phyloP scores from a whole-genome alignment of 2,888 invertebrate genomes.

The Sicus ferrugineus region DNA sequence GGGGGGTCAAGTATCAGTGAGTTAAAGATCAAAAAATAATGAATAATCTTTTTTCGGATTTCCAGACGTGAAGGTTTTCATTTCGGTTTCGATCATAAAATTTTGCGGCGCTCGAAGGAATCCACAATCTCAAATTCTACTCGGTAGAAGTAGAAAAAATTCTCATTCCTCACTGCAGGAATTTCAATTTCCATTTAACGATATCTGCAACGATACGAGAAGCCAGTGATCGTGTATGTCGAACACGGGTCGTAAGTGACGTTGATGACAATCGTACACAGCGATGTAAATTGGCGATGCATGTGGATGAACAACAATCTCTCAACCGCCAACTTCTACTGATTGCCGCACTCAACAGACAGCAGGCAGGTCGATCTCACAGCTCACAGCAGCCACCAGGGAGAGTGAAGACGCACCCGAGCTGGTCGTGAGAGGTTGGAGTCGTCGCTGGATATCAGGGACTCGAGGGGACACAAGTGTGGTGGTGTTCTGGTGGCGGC shows the following conservation, averaged over 20 bases:
- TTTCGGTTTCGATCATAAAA: neutral
- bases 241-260: neutral
- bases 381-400: neutral
- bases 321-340: neutral
- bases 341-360: neutral
- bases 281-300: conserved; percentile 2
- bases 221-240: neutral
- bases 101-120: too few species aligned
- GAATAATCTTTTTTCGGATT: too few species aligned
- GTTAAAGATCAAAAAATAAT: too few species aligned
- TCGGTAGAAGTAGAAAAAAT: neutral
- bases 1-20: too few species aligned
- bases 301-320: neutral
- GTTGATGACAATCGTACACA: conserved; percentile 6
- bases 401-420: neutral
- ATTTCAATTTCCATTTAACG: conserved; percentile 7
- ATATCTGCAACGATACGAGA: neutral
- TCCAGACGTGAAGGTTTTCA: too few species aligned
- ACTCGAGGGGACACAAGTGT: too few species aligned
- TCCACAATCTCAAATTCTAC: neutral
- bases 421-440: conserved; percentile 4
- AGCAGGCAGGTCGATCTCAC: neutral
- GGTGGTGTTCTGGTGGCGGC: too few species aligned
- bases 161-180: neutral
- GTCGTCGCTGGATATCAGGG: too few species aligned